Percentiles rank a stretch among this genome's conserved stretches.
Conservation (phyloP, 1,140 invertebrate species). For the Drosophila tristis region DNA sequence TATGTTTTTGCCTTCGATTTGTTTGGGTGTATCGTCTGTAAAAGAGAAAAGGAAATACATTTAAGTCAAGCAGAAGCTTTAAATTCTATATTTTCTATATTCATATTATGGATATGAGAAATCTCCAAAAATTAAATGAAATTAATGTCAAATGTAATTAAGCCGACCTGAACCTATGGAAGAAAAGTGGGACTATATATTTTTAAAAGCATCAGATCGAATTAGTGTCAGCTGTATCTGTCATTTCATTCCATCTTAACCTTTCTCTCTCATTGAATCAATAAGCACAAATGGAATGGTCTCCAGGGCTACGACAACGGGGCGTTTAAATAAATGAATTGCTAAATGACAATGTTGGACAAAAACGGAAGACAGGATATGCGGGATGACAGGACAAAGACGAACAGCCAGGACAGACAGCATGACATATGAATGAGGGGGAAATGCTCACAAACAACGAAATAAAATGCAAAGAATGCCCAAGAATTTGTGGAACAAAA, state of each 20-base stretch:
- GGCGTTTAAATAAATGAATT: slow-evolving; percentile 74
- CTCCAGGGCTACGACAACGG: slow-evolving; percentile 32
- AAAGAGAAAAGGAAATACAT: not conserved
- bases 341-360: slow-evolving; percentile 58
- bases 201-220: slow-evolving; percentile 50
- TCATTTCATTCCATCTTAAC: not conserved
- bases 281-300: slow-evolving; percentile 53
- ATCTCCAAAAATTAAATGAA: slow-evolving; percentile 28
- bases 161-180: slow-evolving; percentile 47
- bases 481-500: slow-evolving; percentile 70
- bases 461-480: slow-evolving; percentile 45
- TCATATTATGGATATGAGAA: not conserved
- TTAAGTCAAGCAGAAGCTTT: not conserved
- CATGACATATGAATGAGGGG: slow-evolving; percentile 1
- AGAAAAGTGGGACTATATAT: slow-evolving; percentile 41
- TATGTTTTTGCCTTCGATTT: not conserved
- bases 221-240: slow-evolving; percentile 52
- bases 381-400: not conserved
- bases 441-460: slow-evolving; percentile 41
- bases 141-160: slow-evolving; percentile 47
- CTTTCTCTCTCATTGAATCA: slow-evolving; percentile 42
- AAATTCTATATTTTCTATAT: too few species aligned
- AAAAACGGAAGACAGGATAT: slow-evolving; percentile 8
- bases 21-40: not conserved
- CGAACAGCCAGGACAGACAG: not conserved